Conservation (phyloP, 2,113 vertebrate species). For the Athene noctua region DNA sequence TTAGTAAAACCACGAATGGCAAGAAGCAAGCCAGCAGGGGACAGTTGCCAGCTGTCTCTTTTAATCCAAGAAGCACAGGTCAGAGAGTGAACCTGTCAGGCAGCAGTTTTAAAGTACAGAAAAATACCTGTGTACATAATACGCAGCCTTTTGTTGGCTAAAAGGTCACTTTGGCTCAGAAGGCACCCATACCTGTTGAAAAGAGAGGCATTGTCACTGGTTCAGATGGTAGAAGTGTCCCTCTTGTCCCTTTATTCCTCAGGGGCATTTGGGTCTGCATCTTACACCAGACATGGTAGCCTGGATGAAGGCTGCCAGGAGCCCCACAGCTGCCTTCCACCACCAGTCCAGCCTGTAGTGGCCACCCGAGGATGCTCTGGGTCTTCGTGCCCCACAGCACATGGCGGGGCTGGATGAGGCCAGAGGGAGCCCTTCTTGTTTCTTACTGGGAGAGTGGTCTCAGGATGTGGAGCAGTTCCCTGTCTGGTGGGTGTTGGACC, state of each 20-base stretch:
- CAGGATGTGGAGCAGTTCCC: not conserved
- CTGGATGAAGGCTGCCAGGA: not conserved
- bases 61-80: not conserved
- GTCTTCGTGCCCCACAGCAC: not conserved
- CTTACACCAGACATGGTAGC: accelerated
- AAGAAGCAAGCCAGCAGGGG: not conserved
- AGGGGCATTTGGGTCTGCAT: not conserved
- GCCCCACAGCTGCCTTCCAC: not conserved
- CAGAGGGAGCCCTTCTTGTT: not conserved
- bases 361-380: not conserved
- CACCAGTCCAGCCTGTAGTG: accelerated
- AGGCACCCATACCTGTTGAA: not conserved
- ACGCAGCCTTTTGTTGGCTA: not conserved
- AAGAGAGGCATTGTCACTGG: not conserved
- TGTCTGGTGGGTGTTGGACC: not conserved
- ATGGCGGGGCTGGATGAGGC: not conserved
- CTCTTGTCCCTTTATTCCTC: not conserved
- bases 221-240: not conserved
- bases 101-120: not conserved
- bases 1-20: not conserved
- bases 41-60: not conserved
- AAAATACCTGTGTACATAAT: not conserved
- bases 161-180: not conserved
- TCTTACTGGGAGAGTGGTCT: not conserved
- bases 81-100: not conserved